Percentiles rank a stretch among this genome's conserved stretches.
These are phyloP conservation scores for Papilio elwesi DNA, from an alignment of 2,888 invertebrate species.

Conservation along the genomic window DNA sequence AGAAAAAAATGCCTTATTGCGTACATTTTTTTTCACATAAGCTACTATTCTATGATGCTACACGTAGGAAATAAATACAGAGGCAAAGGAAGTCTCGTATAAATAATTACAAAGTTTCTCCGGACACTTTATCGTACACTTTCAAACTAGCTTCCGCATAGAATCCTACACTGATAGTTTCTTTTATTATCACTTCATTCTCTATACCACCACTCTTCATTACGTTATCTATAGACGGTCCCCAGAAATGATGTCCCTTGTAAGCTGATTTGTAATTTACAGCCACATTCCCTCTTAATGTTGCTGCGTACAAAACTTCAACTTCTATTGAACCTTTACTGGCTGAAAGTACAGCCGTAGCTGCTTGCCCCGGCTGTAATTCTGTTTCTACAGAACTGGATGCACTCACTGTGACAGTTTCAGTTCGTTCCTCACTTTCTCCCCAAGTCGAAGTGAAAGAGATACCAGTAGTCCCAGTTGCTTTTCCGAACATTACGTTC, in stretches of 20 bases:
- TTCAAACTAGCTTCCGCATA: conserved; percentile 64
- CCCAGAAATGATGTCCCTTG: conserved; percentile 69
- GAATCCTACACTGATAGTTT: conserved; percentile 62
- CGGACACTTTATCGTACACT: conserved; percentile 64
- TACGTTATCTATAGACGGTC: conserved; percentile 58
- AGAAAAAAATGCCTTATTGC: too few relatives aligned
- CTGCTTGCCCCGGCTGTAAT: conserved; percentile 63
- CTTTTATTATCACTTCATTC: conserved; percentile 56
- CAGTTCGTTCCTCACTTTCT: conserved; percentile 61
- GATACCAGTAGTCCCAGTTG: conserved; percentile 59
- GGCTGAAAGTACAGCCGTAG: conserved; percentile 64
- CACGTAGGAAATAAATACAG: not conserved
- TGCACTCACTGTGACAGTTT: conserved; percentile 62
- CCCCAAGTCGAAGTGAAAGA: conserved; percentile 66
- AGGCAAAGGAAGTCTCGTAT: not conserved
- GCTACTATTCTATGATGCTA: not conserved
- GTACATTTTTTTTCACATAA: not conserved
- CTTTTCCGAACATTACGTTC: conserved; percentile 62
- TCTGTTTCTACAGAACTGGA: conserved; percentile 66
- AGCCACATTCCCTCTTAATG: conserved; percentile 65
- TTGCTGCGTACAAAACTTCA: conserved; percentile 60
- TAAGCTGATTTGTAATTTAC: conserved; percentile 60
- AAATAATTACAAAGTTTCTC: conserved; percentile 52
- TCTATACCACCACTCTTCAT: conserved; percentile 57
- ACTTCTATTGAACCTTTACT: conserved; percentile 62